Conservation (phyloP, 2,888 invertebrate genomes). For the Agrochola circellaris region DNA sequence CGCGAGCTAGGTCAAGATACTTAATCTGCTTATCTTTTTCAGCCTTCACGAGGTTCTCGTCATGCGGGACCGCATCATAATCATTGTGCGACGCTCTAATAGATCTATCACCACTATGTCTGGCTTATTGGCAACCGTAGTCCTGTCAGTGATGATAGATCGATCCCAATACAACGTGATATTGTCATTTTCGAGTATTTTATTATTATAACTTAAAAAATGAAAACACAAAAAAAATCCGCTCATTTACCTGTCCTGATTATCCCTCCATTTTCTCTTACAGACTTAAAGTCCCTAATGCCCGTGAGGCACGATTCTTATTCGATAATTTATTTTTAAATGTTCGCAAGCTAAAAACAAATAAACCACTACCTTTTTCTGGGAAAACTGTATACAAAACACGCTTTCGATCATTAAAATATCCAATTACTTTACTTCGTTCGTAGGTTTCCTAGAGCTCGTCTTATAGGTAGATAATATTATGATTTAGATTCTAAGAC, state of each 20-base stretch:
- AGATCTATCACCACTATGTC: no score
- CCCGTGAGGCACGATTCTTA: background rate
- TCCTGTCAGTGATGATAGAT: no score
- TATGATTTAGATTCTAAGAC: background rate
- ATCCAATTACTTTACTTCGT: background rate
- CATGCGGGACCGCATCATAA: no score
- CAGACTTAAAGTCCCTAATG: background rate
- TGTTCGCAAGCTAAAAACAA: background rate
- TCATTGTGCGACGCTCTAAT: no score
- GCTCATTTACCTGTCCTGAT: background rate
- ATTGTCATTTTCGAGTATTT: no score
- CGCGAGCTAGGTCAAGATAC: no score
- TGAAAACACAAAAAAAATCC: slow-evolving; percentile 4
- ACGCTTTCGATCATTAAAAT: background rate
- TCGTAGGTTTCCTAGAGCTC: background rate
- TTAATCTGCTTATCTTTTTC: no score
- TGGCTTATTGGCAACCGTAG: no score
- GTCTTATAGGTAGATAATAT: background rate
- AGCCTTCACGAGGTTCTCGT: no score
- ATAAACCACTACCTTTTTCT: background rate
- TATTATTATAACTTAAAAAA: no score
- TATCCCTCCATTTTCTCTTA: background rate
- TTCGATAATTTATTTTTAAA: background rate
- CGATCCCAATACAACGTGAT: no score
- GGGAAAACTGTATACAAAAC: background rate